A percentile compares a stretch with the other conserved stretches of the same genome.
phyloP scores from a whole-genome alignment of 1,140 invertebrate species.

The Teleogryllus occipitalis region DNA sequence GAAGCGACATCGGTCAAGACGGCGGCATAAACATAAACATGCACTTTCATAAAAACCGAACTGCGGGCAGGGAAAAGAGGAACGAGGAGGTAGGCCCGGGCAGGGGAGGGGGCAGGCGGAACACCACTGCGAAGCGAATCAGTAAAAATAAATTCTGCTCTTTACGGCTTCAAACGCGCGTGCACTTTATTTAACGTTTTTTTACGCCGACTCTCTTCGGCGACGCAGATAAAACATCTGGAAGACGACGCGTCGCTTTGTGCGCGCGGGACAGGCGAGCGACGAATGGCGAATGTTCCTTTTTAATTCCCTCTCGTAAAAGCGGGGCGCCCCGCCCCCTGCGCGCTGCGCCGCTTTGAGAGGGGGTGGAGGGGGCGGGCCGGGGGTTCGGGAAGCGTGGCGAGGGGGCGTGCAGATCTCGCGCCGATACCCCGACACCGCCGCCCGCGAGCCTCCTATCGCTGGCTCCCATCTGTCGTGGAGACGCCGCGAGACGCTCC shows the following conservation, averaged over 20 bases:
- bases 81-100: background rate
- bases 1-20: background rate
- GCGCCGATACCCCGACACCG: too few species aligned
- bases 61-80: background rate
- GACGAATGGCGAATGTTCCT: slow-evolving; percentile 3
- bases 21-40: background rate
- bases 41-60: background rate
- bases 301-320: slow-evolving; percentile 5
- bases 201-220: background rate
- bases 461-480: background rate
- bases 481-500: background rate
- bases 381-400: background rate
- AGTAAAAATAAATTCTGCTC: slow-evolving; percentile 1
- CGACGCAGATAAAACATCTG: slow-evolving; percentile 3
- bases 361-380: too few species aligned
- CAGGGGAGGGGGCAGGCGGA: background rate
- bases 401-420: background rate
- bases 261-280: background rate
- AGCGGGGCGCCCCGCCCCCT: background rate
- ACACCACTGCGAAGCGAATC: background rate
- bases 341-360: background rate
- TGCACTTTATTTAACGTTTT: slow-evolving; percentile 5
- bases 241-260: background rate
- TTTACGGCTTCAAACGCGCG: background rate
- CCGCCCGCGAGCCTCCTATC: background rate